Conservation (phyloP, 2,113 vertebrate species). For the Scomber scombrus region DNA sequence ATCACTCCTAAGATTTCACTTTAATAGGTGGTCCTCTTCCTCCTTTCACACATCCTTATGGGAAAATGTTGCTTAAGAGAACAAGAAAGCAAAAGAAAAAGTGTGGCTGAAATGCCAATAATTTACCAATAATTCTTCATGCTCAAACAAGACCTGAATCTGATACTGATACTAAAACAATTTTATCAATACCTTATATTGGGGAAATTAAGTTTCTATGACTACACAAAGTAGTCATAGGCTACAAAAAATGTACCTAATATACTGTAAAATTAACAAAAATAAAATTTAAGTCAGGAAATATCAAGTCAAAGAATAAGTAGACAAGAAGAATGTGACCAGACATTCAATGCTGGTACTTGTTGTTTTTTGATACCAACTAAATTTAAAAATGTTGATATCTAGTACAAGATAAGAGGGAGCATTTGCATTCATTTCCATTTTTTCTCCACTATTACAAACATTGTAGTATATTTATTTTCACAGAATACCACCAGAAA, state of each 20-base stretch:
- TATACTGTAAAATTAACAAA: too few species aligned
- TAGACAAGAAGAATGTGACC: not conserved
- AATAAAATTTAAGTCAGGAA: not conserved
- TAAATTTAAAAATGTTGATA: too few species aligned
- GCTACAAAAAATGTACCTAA: not conserved
- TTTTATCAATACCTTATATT: not conserved
- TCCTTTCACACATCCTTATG: conserved; percentile 70
- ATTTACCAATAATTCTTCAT: not conserved
- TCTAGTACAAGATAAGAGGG: too few species aligned
- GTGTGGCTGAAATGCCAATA: conserved; percentile 3
- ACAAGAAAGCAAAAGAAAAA: conserved; percentile 37
- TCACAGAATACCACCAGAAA: conserved; percentile 13
- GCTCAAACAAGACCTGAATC: not conserved
- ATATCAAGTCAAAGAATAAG: not conserved
- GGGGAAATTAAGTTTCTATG: too few species aligned
- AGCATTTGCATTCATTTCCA: too few species aligned
- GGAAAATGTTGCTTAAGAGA: conserved; percentile 58
- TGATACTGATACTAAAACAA: not conserved
- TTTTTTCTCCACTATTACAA: not conserved
- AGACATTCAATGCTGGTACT: too few species aligned
- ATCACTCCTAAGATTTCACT: conserved; percentile 85
- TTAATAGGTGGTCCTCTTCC: conserved; percentile 83
- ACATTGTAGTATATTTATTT: not conserved
- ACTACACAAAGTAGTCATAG: too few species aligned
- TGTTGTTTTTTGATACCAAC: too few species aligned